Conservation (phyloP, 2,888 invertebrate genomes). For the Onchidella celtica region DNA sequence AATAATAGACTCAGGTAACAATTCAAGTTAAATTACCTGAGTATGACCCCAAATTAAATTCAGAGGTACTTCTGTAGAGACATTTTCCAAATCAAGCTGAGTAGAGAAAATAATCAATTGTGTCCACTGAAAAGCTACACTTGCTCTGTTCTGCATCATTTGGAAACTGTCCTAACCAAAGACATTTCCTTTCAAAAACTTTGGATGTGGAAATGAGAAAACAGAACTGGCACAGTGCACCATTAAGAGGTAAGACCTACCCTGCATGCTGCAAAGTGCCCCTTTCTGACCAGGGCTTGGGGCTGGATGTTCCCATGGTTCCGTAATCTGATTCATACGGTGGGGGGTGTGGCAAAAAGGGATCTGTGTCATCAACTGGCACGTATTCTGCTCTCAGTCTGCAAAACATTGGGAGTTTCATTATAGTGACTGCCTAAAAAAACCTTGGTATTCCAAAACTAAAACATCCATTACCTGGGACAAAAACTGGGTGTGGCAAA, state of each 20-base stretch:
- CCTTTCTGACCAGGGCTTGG: slow-evolving; percentile 46
- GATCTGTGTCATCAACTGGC: slow-evolving; percentile 71
- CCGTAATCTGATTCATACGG: slow-evolving; percentile 64
- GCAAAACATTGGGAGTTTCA: too few species aligned
- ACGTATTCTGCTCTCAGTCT: slow-evolving; percentile 55
- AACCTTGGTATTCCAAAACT: not conserved
- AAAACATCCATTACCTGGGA: too few species aligned
- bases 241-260: not conserved
- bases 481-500: too few species aligned
- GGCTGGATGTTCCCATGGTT: slow-evolving; percentile 54
- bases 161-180: not conserved
- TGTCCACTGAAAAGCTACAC: too few species aligned
- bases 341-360: slow-evolving; percentile 65
- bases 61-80: too few species aligned
- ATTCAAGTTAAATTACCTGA: too few species aligned
- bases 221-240: not conserved
- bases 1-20: too few species aligned
- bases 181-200: not conserved
- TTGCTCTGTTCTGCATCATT: too few species aligned
- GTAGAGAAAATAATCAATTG: too few species aligned
- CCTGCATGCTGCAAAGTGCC: slow-evolving; percentile 24
- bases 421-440: too few species aligned
- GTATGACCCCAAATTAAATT: too few species aligned
- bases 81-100: too few species aligned
- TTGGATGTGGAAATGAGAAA: not conserved